A percentile compares a stretch with the other conserved stretches of the same genome.
phyloP scores from a whole-genome alignment of 2,797 vertebrate genomes.

The Sebastes hubbsi region DNA sequence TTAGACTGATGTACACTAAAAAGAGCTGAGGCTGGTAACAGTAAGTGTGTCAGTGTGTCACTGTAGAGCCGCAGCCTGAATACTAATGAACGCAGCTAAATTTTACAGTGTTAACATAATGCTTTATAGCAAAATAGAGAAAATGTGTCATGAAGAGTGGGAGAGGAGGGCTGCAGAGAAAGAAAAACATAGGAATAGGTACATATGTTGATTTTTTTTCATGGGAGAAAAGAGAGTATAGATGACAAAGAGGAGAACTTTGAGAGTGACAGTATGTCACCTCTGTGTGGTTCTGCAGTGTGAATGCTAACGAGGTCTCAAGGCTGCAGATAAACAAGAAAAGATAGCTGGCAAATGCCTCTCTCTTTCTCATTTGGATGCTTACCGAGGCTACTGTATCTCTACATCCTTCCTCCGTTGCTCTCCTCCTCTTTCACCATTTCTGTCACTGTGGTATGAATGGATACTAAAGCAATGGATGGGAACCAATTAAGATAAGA shows the following conservation, averaged over 20 bases:
- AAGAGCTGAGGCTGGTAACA: not conserved
- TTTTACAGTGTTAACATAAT: not conserved
- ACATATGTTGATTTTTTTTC: not conserved
- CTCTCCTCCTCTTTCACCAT: not conserved
- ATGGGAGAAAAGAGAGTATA: not conserved
- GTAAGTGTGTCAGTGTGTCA: slow-evolving; percentile 39
- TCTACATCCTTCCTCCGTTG: not conserved
- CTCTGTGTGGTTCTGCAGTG: slow-evolving; percentile 36
- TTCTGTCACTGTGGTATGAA: slow-evolving; percentile 17
- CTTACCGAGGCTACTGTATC: slow-evolving; percentile 1
- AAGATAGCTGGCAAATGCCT: slow-evolving; percentile 33
- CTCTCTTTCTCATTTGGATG: slow-evolving; percentile 7
- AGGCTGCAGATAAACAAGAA: slow-evolving; percentile 43
- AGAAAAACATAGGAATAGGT: not conserved
- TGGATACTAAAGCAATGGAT: slow-evolving; percentile 25
- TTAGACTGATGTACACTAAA: not conserved
- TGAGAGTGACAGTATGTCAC: slow-evolving; percentile 18
- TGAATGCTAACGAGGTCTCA: slow-evolving; percentile 55
- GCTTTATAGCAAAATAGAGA: not conserved
- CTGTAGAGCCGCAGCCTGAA: slow-evolving; percentile 6
- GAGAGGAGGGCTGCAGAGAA: not conserved
- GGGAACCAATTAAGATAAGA: slow-evolving; percentile 48
- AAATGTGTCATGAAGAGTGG: not conserved
- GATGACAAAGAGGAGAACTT: slow-evolving; percentile 3
- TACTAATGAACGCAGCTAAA: not conserved